Evolutionary conservation across 92 coral and sea anemone genomes (phyloP).

Genomic region (Meandrina meandrites): DNA sequence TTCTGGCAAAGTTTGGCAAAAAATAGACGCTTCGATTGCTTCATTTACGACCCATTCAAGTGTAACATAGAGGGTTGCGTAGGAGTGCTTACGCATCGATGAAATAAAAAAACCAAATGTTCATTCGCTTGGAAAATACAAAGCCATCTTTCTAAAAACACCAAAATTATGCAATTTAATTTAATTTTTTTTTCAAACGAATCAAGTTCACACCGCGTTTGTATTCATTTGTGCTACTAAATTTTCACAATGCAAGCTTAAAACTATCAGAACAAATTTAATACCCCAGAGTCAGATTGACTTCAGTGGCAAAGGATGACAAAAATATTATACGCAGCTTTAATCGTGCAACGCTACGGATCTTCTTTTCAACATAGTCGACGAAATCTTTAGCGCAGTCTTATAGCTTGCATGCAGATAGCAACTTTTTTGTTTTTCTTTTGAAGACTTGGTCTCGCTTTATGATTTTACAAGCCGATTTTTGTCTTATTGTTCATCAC

Average conservation of each 20-base stretch:
- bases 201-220: not conserved
- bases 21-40: not conserved
- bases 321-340: not conserved
- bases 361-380: not conserved
- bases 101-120: not conserved
- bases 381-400: not conserved
- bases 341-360: not conserved
- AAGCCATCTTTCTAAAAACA: slow-evolving; percentile 4
- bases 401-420: not conserved
- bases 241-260: too few species aligned
- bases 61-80: not conserved
- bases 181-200: not conserved
- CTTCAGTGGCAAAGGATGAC: not conserved
- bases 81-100: not conserved
- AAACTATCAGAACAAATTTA: not conserved
- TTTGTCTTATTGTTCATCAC: not conserved
- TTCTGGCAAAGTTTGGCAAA: not conserved
- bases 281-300: not conserved
- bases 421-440: not conserved
- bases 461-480: not conserved
- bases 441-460: not conserved
- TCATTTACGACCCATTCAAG: not conserved
- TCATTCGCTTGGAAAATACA: not conserved
- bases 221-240: not conserved
- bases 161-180: not conserved